Evolutionary conservation across 2,113 vertebrate genomes (phyloP).

Genomic region (Arizona elegans): DNA sequence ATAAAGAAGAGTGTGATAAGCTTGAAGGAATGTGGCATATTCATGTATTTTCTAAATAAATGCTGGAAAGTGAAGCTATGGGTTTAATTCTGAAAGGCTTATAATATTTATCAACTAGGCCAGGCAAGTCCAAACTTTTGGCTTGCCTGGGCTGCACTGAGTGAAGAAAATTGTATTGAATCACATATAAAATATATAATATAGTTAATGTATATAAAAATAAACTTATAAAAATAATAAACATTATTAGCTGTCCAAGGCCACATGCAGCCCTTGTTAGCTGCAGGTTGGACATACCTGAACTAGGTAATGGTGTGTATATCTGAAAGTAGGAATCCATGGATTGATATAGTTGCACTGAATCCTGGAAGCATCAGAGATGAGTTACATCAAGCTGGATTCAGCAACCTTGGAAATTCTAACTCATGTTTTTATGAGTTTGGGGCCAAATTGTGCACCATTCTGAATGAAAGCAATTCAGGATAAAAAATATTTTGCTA

Average conservation of each 20-base stretch:
- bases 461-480: neutral
- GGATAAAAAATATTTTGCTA: neutral
- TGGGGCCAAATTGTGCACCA: neutral
- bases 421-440: neutral
- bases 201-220: neutral
- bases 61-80: neutral
- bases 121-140: neutral
- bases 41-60: neutral
- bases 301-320: neutral
- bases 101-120: neutral
- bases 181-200: neutral
- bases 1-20: neutral
- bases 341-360: neutral
- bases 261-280: neutral
- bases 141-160: neutral
- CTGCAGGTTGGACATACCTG: neutral
- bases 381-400: neutral
- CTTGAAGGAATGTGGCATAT: neutral
- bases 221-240: too few relatives aligned
- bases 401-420: neutral
- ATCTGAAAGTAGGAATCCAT: neutral
- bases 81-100: neutral
- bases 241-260: neutral
- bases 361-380: neutral
- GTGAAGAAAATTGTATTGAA: neutral